Base-by-base conservation (phyloP, 2,113 vertebrate genomes). In the Leptodactylus fuscus region DNA sequence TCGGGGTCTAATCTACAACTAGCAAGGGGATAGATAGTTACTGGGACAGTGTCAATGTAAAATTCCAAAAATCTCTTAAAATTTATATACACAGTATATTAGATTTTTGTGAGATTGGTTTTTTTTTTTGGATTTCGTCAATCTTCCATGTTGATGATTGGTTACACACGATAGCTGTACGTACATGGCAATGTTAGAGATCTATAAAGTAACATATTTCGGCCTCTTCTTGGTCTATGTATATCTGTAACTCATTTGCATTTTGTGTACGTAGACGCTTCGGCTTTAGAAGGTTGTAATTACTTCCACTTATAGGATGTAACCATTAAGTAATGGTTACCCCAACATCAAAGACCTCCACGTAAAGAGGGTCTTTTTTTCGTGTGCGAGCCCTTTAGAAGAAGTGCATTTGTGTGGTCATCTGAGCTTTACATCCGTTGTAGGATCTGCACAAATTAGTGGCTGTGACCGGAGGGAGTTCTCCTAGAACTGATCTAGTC, bases 291-390 rank as follows among this genome's bases (percentile, higher is more conserved):
- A 81, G 83, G 75, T 76, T 87, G 76, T 89, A 87, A 89, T 89
- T 88, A 82, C 87, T 88, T 88, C 89, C 87, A 88, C 87, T 87
- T 80, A 69, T 79, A 85, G 82, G 65, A 60, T 87, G 1, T n/a
- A 87, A 89, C 89, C 71, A 24, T 67, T 75, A 83, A 88, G 87
- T 90, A 77, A 70, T 87, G 41, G 48, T 88, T 89, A 87, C 75
- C 48, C 65, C 41, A 10, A 89, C 89, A 91, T 92, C 88, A 89
- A 91, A 91, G 88, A 55, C 34, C 10, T 48, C 12, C 44, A 38
- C 4, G 46, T 69, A 20, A 69, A 69, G 65, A 36, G 18, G 32
- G 18, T n/a, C 36, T n/a, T 60, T 20, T 27, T 8, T 58, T 38
- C 48, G 27, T 67, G 65, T 76, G 27, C 44, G 69, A 85, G 27